Base-by-base conservation (phyloP, 1,140 invertebrate genomes). In the Rhyacophila brunnea region DNA sequence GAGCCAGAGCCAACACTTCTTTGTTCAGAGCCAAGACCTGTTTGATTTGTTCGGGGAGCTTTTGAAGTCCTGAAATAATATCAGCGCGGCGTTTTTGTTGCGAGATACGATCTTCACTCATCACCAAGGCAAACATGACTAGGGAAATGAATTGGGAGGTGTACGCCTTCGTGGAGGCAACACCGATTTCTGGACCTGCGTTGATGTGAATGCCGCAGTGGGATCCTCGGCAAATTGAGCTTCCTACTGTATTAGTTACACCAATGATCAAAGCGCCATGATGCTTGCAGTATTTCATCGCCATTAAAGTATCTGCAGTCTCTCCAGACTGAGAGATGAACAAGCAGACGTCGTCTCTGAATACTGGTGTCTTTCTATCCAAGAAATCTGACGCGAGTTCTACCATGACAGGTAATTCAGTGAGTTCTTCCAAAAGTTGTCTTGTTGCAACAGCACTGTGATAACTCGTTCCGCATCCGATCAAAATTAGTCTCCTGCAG, bases 191-290 rank as follows among this genome's bases (percentile, higher is more conserved):
- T 43, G 88, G 88, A 19, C 87, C 87, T 55, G 88, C 88, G 70
- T 90, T 90, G 66, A 90, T 86, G 67, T 90, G 87, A 15, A 99
- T 92, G 66, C 98, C 98, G 73, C 97, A 99, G 71, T 99, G 95
- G 5, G 95, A 96, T 79, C 99, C 96, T n/a, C 98, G 89, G 77
- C 96, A 99, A 67, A 99, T 99, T 43, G 94, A 98, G 70, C 93
- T 97, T n/a, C 98, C 98, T 0, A 99, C 97, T 0, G 96, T 99
- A 72, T 99, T 99, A 6, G 98, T 99, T 9, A 99, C 89, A 60
- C 98, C 98, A 45, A 99, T 92, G 68, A 99, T 96, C 6, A 99
- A 81, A 47, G 97, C 95, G 19, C 97, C 97, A 55, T 95, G 85
- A 61, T 90, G 85, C 68, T 89, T 89, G 70, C 87, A 90, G 69